Evolutionary conservation across 1,140 invertebrate genomes (phyloP), one percentile per base, ranked within the genome.

Genomic region (Heliconius melpomene): DNA sequence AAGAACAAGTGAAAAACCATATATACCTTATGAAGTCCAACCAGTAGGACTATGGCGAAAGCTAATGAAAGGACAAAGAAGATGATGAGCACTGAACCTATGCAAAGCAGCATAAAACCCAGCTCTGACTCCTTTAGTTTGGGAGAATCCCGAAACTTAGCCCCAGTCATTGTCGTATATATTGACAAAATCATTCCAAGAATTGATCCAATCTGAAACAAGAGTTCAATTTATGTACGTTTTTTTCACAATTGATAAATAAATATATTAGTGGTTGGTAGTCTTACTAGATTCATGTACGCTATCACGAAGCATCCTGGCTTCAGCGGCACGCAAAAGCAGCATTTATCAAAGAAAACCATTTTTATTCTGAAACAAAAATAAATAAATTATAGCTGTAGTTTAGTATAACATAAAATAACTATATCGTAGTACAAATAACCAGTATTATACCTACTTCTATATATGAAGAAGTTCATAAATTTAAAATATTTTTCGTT

Each of bases 11-110:
- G 32, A 46, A 73, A 46, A 40, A 1, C 36, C 5, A 8, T 40
- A 46, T 38, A 29, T 54, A 74, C 73, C 40, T 74, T 74, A 29
- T 74, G 73, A 29, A 74, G 46, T 13, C 73, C 73, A 32, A 74
- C 13, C 13, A 74, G 8, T 29, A 74, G 26, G 2, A 74, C 73
- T 7, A 74, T 20, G 13, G 7, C n/a, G 23, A 74, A 74, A 1
- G n/a, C 9, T 1, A 74, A 29, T 26, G 60, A 26, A 9, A 26
- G 8, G 60, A 66, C 11, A 13, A 66, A 23, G 60, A 66, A 26
- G 23, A 66, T 66, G 23, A 66, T 8, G 23, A 66, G 60, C 3
- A 26, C 9, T 26, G 11, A 2, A 16, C 60, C 60, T 3, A 66
- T 11, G 23, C 60, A 26, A 26, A 66, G n/a, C 7, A 66, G 13